A percentile compares a stretch with the other conserved stretches of the same genome.
Conservation (phyloP, 2,888 invertebrate genomes). For the Oeneis ivallda region DNA sequence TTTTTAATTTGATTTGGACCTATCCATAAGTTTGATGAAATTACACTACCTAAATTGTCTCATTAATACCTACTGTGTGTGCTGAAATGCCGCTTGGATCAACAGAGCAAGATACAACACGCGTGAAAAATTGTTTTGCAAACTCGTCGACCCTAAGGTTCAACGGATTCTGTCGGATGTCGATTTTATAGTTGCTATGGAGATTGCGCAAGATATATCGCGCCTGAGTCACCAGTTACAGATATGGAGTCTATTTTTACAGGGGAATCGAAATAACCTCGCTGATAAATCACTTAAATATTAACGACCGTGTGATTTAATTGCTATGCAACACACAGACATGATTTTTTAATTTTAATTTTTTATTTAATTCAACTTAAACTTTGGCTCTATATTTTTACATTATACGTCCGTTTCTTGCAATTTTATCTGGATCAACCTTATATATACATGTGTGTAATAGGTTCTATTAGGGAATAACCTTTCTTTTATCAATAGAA, state of each 20-base stretch:
- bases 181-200: conserved; percentile 27
- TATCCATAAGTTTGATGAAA: too few relatives aligned
- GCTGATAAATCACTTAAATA: conserved; percentile 3
- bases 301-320: not conserved
- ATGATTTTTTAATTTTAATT: not conserved
- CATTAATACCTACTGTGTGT: too few relatives aligned
- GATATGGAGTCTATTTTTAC: conserved; percentile 22
- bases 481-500: too few relatives aligned
- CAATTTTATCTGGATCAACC: too few relatives aligned
- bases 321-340: not conserved
- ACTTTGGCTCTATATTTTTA: not conserved
- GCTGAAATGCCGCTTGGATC: too few relatives aligned
- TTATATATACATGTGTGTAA: too few relatives aligned
- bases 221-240: conserved; percentile 25
- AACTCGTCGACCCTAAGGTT: not conserved
- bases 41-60: too few relatives aligned
- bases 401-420: too few relatives aligned
- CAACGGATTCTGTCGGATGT: conserved; percentile 7
- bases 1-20: too few relatives aligned
- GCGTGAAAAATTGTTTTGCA: not conserved
- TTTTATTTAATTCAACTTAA: not conserved
- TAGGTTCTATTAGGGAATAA: too few relatives aligned
- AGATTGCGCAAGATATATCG: conserved; percentile 26
- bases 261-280: conserved; percentile 16
- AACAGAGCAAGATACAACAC: not conserved